Percentiles rank a stretch among this genome's conserved stretches.
Conservation (phyloP, 2,797 vertebrate genomes). For the Enoplosus armatus region DNA sequence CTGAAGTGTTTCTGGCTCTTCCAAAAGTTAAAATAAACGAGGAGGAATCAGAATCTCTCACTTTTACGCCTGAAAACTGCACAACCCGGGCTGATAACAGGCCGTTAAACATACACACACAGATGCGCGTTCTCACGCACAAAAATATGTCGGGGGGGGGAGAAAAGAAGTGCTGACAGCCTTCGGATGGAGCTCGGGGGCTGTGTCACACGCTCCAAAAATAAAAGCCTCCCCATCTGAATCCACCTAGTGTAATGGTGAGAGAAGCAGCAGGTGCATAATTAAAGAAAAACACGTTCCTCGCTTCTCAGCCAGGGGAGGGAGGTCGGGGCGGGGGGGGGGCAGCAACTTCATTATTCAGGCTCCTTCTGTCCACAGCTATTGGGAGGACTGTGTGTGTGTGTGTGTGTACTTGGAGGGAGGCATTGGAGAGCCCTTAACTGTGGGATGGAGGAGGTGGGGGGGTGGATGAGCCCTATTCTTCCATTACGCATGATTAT, state of each 20-base stretch:
- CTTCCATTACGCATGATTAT: background rate
- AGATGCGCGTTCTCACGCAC: constrained; percentile 50
- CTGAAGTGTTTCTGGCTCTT: background rate
- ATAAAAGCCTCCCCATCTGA: constrained; percentile 47
- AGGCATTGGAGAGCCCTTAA: background rate
- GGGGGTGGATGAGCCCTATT: constrained; percentile 37
- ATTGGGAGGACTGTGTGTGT: constrained; percentile 21
- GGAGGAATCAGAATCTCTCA: background rate
- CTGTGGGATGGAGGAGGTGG: background rate
- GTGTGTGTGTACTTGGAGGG: background rate
- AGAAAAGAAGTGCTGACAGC: constrained; percentile 60
- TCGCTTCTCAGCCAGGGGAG: constrained; percentile 21
- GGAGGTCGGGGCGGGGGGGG: constrained; percentile 42
- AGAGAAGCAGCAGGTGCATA: constrained; percentile 77
- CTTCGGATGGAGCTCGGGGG: background rate
- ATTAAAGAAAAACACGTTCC: constrained; percentile 82
- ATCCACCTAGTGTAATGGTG: constrained; percentile 14
- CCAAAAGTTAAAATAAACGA: background rate
- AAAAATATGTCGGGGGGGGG: background rate
- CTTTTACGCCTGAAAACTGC: background rate
- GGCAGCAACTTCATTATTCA: constrained; percentile 71
- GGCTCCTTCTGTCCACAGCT: constrained; percentile 52
- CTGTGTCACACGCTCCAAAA: constrained; percentile 26
- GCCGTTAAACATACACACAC: constrained; percentile 32
- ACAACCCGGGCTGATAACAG: too few species aligned